Base-by-base conservation (phyloP, 2,888 invertebrate genomes). In the Ecdyonurus torrentis region DNA sequence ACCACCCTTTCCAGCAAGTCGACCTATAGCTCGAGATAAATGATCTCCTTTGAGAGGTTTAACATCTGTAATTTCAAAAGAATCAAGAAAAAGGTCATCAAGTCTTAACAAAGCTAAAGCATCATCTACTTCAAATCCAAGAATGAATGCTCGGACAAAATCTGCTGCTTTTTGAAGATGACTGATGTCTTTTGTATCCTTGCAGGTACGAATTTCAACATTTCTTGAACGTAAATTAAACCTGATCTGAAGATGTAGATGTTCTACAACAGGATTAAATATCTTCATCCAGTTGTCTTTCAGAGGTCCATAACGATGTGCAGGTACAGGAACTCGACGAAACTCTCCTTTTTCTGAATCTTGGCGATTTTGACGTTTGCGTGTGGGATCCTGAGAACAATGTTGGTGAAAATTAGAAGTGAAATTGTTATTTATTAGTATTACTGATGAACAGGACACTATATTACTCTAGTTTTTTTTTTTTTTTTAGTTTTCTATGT, bases 231-330 rank as follows among this genome's bases (percentile, higher is more conserved):
- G 93, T 63, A 94, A 80, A 75, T 99, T 98, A 73, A 95, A 98
- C 64, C 98, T 82, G 62, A 95, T 87, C 79, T 98, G 95, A 22
- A 99, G 77, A 66, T 94, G 83, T 65, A 99, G 79, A 72, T 99
- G 91, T 72, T 99, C 95, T 0, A 98, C 97, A 37, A 99, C 82
- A 0, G 99, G 97, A 60, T 91, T 89, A 72, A 95, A 95, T 68
- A 99, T 93, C 76, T 97, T 93, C 74, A 93, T 79, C 99, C 99
- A 99, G 71, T 89, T 91, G 71, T 96, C 91, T 77, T 96, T 97
- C 7, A 99, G 76, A 0, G 98, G 95, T 7, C 92, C 87, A 71
- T 91, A 93, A 74, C 99, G 86, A 73, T 99, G 91, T 2, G 89
- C 81, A 18, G 99, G 99, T n/a, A 99, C 93, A 5, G 89, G 77